These are phyloP conservation scores for Arrhamphus sclerolepis DNA, from an alignment of 2,797 vertebrate genomes.

Conservation along the genomic window DNA sequence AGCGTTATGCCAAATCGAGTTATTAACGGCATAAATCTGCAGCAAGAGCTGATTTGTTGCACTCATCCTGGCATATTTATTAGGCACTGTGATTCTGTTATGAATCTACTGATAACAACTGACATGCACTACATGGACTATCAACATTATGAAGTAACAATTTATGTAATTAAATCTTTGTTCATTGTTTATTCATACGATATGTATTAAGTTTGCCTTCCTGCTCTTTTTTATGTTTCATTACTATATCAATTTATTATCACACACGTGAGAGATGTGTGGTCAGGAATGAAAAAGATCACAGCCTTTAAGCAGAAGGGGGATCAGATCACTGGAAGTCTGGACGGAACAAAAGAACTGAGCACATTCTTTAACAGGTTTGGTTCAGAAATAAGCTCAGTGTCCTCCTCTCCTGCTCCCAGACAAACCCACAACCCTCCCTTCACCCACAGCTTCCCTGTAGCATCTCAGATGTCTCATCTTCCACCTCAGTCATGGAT, in stretches of 20 bases:
- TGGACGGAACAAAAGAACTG: too few species aligned
- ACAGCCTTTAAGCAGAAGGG: too few species aligned
- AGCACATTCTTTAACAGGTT: too few species aligned
- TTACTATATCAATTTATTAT: conserved; percentile 7
- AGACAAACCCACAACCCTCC: too few species aligned
- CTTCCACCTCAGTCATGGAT: too few species aligned
- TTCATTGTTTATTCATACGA: conserved; percentile 18
- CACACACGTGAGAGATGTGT: too few species aligned
- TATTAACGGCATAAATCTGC: conserved; percentile 78
- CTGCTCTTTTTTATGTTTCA: conserved; percentile 1
- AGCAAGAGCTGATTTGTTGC: conserved; percentile 67
- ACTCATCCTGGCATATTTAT: conserved; percentile 74
- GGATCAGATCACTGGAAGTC: too few species aligned
- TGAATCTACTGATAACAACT: conserved; percentile 73
- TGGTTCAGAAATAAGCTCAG: too few species aligned
- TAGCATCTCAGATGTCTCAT: too few species aligned
- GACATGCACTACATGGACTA: conserved; percentile 37
- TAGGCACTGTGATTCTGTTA: conserved; percentile 68
- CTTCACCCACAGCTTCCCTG: too few species aligned
- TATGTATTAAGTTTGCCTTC: conserved; percentile 13
- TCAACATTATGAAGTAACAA: conserved; percentile 15
- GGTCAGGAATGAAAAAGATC: too few species aligned
- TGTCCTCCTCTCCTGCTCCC: too few species aligned
- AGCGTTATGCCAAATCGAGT: conserved; percentile 74
- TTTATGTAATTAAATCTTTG: conserved; percentile 51